Conservation (phyloP, 2,888 invertebrate genomes). For the Melanostoma mellinum region DNA sequence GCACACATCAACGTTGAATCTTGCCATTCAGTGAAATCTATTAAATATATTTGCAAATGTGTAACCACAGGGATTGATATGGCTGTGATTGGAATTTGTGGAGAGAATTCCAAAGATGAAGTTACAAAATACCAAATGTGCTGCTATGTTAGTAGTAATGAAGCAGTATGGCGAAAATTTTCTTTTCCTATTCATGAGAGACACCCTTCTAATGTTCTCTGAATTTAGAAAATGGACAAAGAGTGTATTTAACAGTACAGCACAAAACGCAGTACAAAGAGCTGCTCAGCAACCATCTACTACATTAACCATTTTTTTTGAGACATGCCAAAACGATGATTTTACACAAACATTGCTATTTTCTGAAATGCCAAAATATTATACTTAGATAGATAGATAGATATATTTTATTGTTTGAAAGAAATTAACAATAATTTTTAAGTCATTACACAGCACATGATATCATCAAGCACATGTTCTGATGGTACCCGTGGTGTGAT, state of each 20-base stretch:
- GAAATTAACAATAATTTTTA: too few species aligned
- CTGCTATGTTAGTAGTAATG: slow-evolving; percentile 73
- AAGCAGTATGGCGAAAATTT: slow-evolving; percentile 57
- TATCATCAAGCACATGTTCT: too few species aligned
- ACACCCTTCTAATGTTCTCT: background rate
- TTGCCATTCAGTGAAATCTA: slow-evolving; percentile 80
- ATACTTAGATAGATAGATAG: too few species aligned
- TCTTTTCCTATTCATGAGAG: slow-evolving; percentile 42
- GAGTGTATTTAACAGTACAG: slow-evolving; percentile 41
- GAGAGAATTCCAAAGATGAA: slow-evolving; percentile 49
- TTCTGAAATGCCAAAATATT: slow-evolving; percentile 76
- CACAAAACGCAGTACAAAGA: slow-evolving; percentile 55
- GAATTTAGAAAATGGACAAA: slow-evolving; percentile 53
- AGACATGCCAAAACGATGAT: slow-evolving; percentile 75
- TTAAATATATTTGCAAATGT: slow-evolving; percentile 81
- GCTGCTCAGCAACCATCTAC: slow-evolving; percentile 62
- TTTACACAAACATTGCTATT: slow-evolving; percentile 76
- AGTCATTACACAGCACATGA: too few species aligned
- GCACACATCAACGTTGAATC: slow-evolving; percentile 15
- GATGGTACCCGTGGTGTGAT: too few species aligned
- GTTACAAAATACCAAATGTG: slow-evolving; percentile 57
- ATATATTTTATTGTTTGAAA: too few species aligned
- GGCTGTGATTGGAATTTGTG: slow-evolving; percentile 77
- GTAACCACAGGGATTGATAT: slow-evolving; percentile 80
- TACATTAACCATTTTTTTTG: slow-evolving; percentile 78